Evolutionary conservation across 2,888 invertebrate species (phyloP).

Genomic region (Apamea anceps): DNA sequence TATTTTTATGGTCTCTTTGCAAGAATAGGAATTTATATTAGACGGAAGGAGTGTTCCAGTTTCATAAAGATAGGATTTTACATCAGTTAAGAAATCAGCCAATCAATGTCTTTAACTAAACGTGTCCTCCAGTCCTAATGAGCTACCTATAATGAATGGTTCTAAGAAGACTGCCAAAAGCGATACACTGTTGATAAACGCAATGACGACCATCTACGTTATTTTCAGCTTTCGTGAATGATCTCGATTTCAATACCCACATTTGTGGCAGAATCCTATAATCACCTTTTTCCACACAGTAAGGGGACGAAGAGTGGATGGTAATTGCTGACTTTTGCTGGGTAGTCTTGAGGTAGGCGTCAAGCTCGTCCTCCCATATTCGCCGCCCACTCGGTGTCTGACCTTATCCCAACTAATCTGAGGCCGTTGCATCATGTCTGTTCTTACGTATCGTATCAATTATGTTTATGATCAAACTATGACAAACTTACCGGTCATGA

Average conservation of each 20-base stretch:
- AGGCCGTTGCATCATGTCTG: not conserved
- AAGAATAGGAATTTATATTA: not conserved
- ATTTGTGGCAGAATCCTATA: not conserved
- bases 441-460: not conserved
- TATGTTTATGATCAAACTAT: conserved; percentile 14
- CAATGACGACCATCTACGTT: not conserved
- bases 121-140: not conserved
- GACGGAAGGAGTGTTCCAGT: not conserved
- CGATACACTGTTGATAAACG: not conserved
- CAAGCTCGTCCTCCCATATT: not conserved
- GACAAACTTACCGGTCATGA: conserved; percentile 79
- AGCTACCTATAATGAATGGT: not conserved
- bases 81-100: not conserved
- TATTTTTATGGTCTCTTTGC: not conserved
- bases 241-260: too few species aligned
- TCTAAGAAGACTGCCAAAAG: not conserved
- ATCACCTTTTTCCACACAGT: not conserved
- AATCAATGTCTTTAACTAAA: not conserved
- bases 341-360: too few species aligned
- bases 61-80: not conserved
- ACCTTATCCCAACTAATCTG: not conserved
- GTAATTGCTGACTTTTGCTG: too few species aligned
- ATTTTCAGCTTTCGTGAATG: not conserved
- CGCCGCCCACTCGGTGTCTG: not conserved
- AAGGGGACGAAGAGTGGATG: not conserved